Evolutionary conservation across 2,888 invertebrate species (phyloP), one percentile per base, ranked within the genome.

Genomic region (Drosophila mayaguana): DNA sequence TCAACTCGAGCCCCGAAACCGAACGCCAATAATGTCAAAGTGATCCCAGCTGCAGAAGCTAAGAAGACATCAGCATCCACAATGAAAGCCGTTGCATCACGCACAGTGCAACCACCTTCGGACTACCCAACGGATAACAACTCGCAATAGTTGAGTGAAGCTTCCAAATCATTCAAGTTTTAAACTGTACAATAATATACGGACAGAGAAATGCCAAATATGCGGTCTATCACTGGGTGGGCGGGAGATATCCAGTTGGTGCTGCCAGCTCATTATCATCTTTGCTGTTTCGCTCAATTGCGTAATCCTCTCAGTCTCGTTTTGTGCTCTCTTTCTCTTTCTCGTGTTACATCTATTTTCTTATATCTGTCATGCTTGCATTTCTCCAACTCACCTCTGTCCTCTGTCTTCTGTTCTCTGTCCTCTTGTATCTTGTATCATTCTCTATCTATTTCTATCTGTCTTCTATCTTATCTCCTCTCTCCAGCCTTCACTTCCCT

Each of bases 181-280:
- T 53, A 53, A 20, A 36, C 34, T 22, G 51, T 50, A 12, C 7
- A n/a, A 34, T 34, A 53, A 53, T 36, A 53, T 36, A 53, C 51
- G 36, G 16, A 20, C 22, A 20, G 51, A 53, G 51, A 53, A 16
- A 51, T 5, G 14, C 4, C 5, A 0, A 20, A 0, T 1, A 1
- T 36, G 2, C 5, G 1, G 8, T 36, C 16, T 22, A 36, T 32
- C 22, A 22, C 8, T 11, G n/a, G 32, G 11, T 7, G 25, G 28
- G 48, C n/a, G 25, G 25, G 16, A 9, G 16, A 46, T 12, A 11
- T 25, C 9, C 0, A 16, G 1, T 16, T 20, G 9, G 4, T 18
- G 11, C 9, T 42, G 5, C 12, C 11, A 18, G 18, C 11, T 42
- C 6, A n/a, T n/a, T n/a, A n/a, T n/a, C n/a, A 11, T 20, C 5